Evolutionary conservation across 2,113 vertebrate species (phyloP).

Genomic region (Delphinus delphis): DNA sequence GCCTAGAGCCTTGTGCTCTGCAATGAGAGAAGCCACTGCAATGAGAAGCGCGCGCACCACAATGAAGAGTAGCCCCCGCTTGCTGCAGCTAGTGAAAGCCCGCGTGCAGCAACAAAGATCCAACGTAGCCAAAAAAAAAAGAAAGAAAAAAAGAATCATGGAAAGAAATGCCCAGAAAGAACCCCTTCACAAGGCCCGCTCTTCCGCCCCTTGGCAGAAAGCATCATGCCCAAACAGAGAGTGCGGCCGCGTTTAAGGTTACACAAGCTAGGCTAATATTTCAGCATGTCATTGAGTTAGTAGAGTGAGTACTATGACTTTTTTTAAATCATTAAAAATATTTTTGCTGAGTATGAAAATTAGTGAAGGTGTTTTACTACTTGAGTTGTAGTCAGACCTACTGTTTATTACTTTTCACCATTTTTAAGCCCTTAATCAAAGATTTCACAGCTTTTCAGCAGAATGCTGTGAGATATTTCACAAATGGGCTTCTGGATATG

Average conservation of each 20-base stretch:
- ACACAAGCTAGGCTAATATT: not conserved
- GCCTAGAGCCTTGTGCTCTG: no score
- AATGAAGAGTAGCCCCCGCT: no score
- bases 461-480: not conserved
- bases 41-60: no score
- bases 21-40: no score
- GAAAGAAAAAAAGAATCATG: not conserved
- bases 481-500: slow-evolving; percentile 4
- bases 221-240: not conserved
- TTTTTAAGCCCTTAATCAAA: slow-evolving; percentile 36
- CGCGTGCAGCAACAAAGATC: no score
- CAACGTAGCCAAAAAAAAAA: no score
- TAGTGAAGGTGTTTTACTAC: not conserved
- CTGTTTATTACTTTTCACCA: slow-evolving; percentile 12
- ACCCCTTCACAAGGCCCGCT: not conserved
- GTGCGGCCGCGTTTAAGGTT: not conserved
- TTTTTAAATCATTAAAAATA: slow-evolving; percentile 45
- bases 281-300: not conserved
- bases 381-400: slow-evolving; percentile 5
- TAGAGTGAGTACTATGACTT: not conserved
- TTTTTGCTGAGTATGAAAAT: slow-evolving; percentile 36
- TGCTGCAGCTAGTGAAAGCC: no score
- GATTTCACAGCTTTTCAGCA: not conserved
- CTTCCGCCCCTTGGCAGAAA: not conserved
- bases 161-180: not conserved